Evolutionary conservation across 2,797 vertebrate genomes (phyloP), one percentile per base, ranked within the genome.

Genomic region (Lindbergichthys nudifrons): DNA sequence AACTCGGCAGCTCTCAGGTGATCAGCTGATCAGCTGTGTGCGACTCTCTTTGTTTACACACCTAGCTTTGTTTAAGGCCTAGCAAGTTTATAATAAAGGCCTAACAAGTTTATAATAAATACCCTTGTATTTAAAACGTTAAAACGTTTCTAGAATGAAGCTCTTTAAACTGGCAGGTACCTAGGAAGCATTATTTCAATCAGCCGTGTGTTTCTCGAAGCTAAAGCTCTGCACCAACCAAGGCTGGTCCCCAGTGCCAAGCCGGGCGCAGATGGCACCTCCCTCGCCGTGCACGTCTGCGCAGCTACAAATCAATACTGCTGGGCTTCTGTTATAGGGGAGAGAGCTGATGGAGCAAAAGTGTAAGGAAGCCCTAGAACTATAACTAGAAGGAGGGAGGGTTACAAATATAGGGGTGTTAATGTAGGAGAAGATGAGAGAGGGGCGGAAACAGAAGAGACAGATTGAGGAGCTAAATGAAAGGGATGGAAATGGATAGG

Each of bases 101-200:
- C 21, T 21, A 21, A 21, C 21, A 21, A 21, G 21, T 21, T 21
- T 21, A 21, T 21, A 21, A 21, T 21, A 21, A 21, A 21, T 21
- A 21, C 21, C 21, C 21, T 21, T 21, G 21, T 21, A 21, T 21
- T 21, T 21, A 21, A n/a, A n/a, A n/a, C n/a, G 46, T 36, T 71
- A 67, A 86, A 86, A 81, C 13, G 39, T 57, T 74, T 82, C 73
- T 75, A 53, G 64, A 43, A 73, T 39, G 53, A 77, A 73, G 54
- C 57, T 66, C 45, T 73, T 81, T 70, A 79, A 79, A 82, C 21
- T 62, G 79, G 74, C 77, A 60, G 71, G 83, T 73, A 58, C 50
- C 42, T 65, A 56, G 41, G 84, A 79, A 81, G 82, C 75, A 50
- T 79, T 51, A 65, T 51, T 54, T 70, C 46, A 75, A 61, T 80